Percentiles rank a stretch among this genome's conserved stretches.
Conservation (phyloP, 2,888 invertebrate species). For the Nasonovia ribisnigri region DNA sequence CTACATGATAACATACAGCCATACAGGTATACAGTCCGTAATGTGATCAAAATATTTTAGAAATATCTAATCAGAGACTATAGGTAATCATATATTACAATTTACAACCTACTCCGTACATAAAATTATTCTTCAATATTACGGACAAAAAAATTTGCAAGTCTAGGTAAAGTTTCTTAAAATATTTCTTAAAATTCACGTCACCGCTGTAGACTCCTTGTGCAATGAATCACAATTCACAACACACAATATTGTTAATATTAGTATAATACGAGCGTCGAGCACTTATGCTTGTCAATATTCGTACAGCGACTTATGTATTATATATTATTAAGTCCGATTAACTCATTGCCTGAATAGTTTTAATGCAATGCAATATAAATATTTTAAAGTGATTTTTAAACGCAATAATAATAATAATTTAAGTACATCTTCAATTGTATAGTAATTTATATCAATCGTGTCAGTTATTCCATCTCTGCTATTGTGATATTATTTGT, state of each 20-base stretch:
- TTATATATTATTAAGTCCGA: background rate
- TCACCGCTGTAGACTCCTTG: background rate
- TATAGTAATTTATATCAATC: background rate
- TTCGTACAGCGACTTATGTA: background rate
- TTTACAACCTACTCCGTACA: no score
- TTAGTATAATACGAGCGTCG: background rate
- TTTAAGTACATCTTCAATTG: constrained; percentile 3
- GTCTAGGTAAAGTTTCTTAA: no score
- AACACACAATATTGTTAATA: background rate
- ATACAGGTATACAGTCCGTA: no score
- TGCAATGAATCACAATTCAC: background rate
- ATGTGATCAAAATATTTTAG: no score
- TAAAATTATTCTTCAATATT: no score
- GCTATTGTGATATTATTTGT: background rate
- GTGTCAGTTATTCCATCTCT: background rate
- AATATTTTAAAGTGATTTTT: background rate
- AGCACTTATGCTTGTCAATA: background rate
- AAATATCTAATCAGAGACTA: no score
- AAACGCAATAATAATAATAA: background rate
- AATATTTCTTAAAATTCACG: no score
- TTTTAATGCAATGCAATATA: no score
- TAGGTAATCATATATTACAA: no score
- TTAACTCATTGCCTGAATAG: background rate
- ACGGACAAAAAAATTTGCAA: background rate
- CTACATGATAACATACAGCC: no score